Evolutionary conservation across 2,113 vertebrate species (phyloP), one percentile per base, ranked within the genome.

Genomic region (Pangasianodon gigas): DNA sequence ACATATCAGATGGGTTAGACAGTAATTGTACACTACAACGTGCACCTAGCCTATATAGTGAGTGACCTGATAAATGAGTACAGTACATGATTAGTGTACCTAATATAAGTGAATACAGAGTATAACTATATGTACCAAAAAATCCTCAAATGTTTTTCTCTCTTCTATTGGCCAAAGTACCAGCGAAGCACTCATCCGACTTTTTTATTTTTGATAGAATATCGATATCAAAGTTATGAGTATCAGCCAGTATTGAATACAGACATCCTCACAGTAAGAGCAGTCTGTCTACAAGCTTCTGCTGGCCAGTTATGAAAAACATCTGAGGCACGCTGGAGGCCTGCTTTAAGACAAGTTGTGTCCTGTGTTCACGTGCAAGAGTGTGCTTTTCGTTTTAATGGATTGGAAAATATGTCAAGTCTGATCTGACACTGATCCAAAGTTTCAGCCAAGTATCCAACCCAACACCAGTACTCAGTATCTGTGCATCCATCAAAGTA

Each of bases 301-400:
- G 19, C 32, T 83, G 52, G 19, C 54, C 54, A 41, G 54, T 83
- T 60, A 83, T 58, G 32, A 32, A 41, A 83, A 83, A 83, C 56
- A 84, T 62, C 11, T 4, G 2, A 84, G 13, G 82, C 37, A 84
- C 5, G 21, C 26, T 62, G 56, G 37, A 84, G 82, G 56, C 3
- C 6, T 62, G 37, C 11, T 62, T 84, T 46, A 9, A 84, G 81
- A 13, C 81, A 83, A 37, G 81, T 58, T 58, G 54, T 13, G 81
- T 83, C 81, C 81, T 83, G 81, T 21, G 80, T 56, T 56, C 52
- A 56, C 18, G 29, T 82, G 81, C 32, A 13, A 83, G 16, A 58
- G 2, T 24, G 19, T 58, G 18, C 9, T 56, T 83, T 32, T 58
- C 2, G 1, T 24, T 26, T 14, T 44, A 29, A 29, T 26, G 26